Base-by-base conservation (phyloP, 1,140 invertebrate genomes). In the Eumeta japonica region DNA sequence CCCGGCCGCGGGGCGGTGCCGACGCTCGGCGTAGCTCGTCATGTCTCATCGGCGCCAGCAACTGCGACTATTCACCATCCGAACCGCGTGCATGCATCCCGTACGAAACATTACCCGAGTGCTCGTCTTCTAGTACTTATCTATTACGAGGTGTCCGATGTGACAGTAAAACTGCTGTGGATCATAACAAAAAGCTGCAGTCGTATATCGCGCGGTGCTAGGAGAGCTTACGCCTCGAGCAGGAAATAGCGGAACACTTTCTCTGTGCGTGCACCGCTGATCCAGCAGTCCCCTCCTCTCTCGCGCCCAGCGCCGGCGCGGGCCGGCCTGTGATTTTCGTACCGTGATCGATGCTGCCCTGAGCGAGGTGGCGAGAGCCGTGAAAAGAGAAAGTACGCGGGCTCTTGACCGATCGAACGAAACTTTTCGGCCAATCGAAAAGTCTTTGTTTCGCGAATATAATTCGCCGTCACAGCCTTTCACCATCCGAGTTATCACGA, bases 381-480 rank as follows among this genome's bases (percentile, higher is more conserved):
- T 39, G 45, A 36, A 55, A 48, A 61, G 57, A 61, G 58, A 62
- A 60, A 60, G 60, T 56, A 53, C 47, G 52, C 58, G 54, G 45
- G 43, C 51, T 45, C 42, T 46, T 45, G 41, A 48, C 45, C 20
- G 20, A 49, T 40, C 43, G 48, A 42, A 51, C 42, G 24, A 16
- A 46, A 55, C 38, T 49, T 55, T 51, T 55, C 41, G 52, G 45
- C 44, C 39, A 41, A 51, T 55, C 42, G 46, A 48, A 42, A 54
- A 43, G 29, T 49, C 35, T 49, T 55, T 49, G 49, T 51, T 54
- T 51, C 40, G 48, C 5, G 5, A 24, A 24, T 24, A n/a, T n/a
- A 7, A 7, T 5, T 24, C 20, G 20, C n/a, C 20, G 43, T 43
- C 33, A 31, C 28, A 31, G 40, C 43, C 51, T 51, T 54, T 54